These are phyloP conservation scores for Pristiophorus japonicus DNA, from an alignment of 2,113 vertebrate species.

Conservation along the genomic window DNA sequence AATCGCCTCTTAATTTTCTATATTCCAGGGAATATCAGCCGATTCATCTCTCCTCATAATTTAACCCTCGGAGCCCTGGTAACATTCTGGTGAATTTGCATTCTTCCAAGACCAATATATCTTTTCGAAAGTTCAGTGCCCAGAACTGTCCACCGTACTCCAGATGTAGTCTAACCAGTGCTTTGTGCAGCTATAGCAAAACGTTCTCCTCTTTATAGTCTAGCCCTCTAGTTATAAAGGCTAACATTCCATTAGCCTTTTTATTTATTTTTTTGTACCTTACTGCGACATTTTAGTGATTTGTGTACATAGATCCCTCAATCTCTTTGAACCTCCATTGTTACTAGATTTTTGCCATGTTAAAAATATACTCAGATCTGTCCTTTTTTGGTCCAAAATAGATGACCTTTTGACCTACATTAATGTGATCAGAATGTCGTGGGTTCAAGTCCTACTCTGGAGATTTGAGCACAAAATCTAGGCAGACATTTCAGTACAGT, in stretches of 20 bases:
- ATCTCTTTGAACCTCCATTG: not conserved
- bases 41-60: no score
- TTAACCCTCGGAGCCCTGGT: no score
- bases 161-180: not conserved
- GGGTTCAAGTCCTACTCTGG: not conserved
- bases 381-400: not conserved
- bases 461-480: not conserved
- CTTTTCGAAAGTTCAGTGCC: not conserved
- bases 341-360: not conserved
- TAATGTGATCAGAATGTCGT: not conserved
- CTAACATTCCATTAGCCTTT: not conserved
- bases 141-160: not conserved
- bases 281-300: not conserved
- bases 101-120: no score
- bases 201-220: not conserved
- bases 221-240: not conserved
- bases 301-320: not conserved
- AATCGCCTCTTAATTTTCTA: no score
- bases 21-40: no score
- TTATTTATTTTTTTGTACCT: not conserved
- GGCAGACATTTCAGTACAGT: not conserved
- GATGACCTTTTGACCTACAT: not conserved
- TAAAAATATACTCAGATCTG: not conserved
- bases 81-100: no score
- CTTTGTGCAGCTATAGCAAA: not conserved